Base-by-base conservation (phyloP, 2,888 invertebrate species). In the Scaptodrosophila latifasciaeformis region DNA sequence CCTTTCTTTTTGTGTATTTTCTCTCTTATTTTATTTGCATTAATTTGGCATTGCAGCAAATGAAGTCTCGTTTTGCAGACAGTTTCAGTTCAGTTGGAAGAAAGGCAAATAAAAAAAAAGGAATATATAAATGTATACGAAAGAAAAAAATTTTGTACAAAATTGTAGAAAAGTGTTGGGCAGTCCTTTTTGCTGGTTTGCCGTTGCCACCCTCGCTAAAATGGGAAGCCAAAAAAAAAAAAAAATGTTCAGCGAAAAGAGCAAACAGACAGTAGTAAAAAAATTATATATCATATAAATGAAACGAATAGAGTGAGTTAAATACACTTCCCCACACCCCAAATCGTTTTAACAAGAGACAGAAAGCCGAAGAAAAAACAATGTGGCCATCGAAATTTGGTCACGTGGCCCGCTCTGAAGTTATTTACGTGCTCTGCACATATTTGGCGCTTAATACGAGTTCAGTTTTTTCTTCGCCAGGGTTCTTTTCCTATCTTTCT, bases 381-480 rank as follows among this genome's bases (percentile, higher is more conserved):
- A 31, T 49, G 34, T 56, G 74, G 61, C 70, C 51, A 71, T 69
- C 74, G 77, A 71, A 71, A 71, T 72, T 71, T 77, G 70, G 77
- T 77, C 70, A 71, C 77, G 70, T 71, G 70, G 70, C 54, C 39
- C 64, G 51, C 7, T 37, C 37, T 49, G 61, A 52, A 75, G 72
- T 75, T 71, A 71, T 74, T 71, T 74, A 74, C 76, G 76, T 74
- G 72, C 75, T 63, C 62, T 60, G 75, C 65, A 67, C 75, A 75
- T 69, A 72, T 63, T 74, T 75, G 67, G 69, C 72, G 71, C 60
- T 71, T 67, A 70, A 61, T 72, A 68, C 61, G 24, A 3, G 24
- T 7, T 24, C 24, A 3, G 24, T 34, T n/a, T 34, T 34, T 2
- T 35, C n/a, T 4, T 15, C 15, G 15, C 1, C 4, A 24, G 24